phyloP scores from a whole-genome alignment of 1,140 invertebrate species.

The Heliconius nattereri region DNA sequence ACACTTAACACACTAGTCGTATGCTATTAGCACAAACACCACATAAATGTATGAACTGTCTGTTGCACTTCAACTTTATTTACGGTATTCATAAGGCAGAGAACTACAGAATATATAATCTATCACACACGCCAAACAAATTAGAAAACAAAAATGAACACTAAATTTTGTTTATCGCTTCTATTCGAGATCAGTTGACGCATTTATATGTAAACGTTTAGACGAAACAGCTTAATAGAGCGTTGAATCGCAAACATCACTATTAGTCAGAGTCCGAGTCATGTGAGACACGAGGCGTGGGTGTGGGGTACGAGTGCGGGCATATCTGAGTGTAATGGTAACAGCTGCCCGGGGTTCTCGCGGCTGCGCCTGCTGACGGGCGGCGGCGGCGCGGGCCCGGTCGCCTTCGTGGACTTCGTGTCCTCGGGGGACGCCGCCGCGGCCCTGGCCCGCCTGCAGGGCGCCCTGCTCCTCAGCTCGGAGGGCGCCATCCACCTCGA shows the following conservation, averaged over 20 bases:
- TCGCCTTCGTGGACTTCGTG: conserved; percentile 98
- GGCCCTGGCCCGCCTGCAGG: conserved; percentile 95
- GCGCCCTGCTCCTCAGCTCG: conserved; percentile 95
- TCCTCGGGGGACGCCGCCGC: conserved; percentile 94
- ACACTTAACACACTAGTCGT: conserved; percentile 59
- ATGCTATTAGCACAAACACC: conserved; percentile 57
- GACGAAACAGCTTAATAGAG: conserved; percentile 26
- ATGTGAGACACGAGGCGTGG: conserved; percentile 22
- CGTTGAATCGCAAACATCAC: conserved; percentile 17
- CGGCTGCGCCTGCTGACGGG: conserved; percentile 98
- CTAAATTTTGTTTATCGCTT: conserved; percentile 17
- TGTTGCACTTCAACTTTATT: conserved; percentile 36
- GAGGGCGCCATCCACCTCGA: conserved; percentile 98
- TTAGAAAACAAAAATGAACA: conserved; percentile 2
- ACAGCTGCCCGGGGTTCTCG: conserved; percentile 97
- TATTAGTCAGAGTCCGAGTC: conserved; percentile 2
- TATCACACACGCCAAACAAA: conserved; percentile 14
- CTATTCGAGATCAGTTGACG: conserved; percentile 18
- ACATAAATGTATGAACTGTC: conserved; percentile 47
- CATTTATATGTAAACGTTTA: conserved; percentile 25
- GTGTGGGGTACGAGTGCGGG: conserved; percentile 60
- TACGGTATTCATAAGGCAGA: conserved; percentile 24
- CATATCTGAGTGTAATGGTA: conserved; percentile 61
- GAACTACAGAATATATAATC: conserved; percentile 25
- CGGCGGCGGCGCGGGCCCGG: conserved; percentile 77